Evolutionary conservation across 2,888 invertebrate genomes (phyloP).

Genomic region (Beris morrisii): DNA sequence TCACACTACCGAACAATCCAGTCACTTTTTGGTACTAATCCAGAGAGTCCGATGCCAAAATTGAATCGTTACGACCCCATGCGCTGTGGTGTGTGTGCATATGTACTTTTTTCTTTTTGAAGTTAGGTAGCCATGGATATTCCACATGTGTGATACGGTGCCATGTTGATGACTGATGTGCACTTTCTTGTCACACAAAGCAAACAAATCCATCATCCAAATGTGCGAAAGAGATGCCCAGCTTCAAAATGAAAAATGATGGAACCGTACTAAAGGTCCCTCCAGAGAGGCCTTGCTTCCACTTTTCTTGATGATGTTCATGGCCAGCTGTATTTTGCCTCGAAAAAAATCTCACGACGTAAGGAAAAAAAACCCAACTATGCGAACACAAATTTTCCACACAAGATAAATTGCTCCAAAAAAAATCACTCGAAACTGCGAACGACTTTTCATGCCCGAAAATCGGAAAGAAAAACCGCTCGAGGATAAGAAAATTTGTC

Average conservation of each 20-base stretch:
- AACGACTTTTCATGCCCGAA: background rate
- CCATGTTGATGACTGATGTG: conserved; percentile 34
- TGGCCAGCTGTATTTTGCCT: background rate
- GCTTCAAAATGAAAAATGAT: too few relatives aligned
- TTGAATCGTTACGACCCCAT: too few relatives aligned
- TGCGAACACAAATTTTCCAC: too few relatives aligned
- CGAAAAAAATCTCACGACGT: background rate
- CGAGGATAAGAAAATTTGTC: conserved; percentile 4
- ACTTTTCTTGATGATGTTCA: conserved; percentile 6
- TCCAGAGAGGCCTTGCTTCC: conserved; percentile 3
- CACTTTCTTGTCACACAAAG: conserved; percentile 29
- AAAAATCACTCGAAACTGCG: background rate
- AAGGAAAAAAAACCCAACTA: too few relatives aligned
- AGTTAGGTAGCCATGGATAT: background rate
- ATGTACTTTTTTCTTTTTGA: too few relatives aligned
- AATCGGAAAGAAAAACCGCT: background rate
- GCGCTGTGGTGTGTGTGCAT: too few relatives aligned
- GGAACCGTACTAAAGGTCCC: too few relatives aligned
- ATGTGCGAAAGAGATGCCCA: conserved; percentile 21
- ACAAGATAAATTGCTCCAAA: too few relatives aligned
- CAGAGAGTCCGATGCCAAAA: too few relatives aligned
- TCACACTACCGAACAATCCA: too few relatives aligned
- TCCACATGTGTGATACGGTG: conserved; percentile 1
- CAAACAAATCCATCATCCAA: conserved; percentile 34
- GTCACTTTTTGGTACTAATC: too few relatives aligned